phyloP scores from a whole-genome alignment of 2,888 invertebrate species.

The Carterocephalus palaemon region DNA sequence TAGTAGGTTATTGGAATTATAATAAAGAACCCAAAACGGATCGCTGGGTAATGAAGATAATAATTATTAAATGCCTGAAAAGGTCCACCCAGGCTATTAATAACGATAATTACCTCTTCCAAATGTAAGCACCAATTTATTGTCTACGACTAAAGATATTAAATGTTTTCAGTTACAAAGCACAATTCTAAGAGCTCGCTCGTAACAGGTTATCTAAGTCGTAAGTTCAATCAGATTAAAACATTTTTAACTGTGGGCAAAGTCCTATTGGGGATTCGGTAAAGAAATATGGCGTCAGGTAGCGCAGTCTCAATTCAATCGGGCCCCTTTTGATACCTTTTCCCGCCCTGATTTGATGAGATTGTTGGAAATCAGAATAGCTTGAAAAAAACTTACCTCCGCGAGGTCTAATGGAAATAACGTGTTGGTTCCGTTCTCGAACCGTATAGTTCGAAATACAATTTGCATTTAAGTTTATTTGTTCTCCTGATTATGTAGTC shows the following conservation, averaged over 20 bases:
- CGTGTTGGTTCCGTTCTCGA: conserved; percentile 41
- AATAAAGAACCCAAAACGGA: too few species aligned
- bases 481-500: conserved; percentile 20
- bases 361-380: conserved; percentile 74
- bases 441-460: conserved; percentile 33
- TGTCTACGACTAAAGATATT: conserved; percentile 14
- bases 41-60: too few species aligned
- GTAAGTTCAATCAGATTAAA: conserved; percentile 75
- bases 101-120: not conserved
- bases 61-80: too few species aligned
- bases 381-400: conserved; percentile 52
- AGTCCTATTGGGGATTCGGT: conserved; percentile 70
- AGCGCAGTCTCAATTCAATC: conserved; percentile 74
- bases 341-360: conserved; percentile 71
- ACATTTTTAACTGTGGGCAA: conserved; percentile 73
- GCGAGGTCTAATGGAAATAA: conserved; percentile 57
- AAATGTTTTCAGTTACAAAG: conserved; percentile 8
- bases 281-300: conserved; percentile 73
- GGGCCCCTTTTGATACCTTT: conserved; percentile 67
- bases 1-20: too few species aligned
- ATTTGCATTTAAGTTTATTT: conserved; percentile 26
- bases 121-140: conserved; percentile 11
- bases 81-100: too few species aligned
- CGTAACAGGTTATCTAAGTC: conserved; percentile 64
- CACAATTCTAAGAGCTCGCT: conserved; percentile 14